Conservation (phyloP, 1,140 invertebrate species). For the Calycopis cecrops region DNA sequence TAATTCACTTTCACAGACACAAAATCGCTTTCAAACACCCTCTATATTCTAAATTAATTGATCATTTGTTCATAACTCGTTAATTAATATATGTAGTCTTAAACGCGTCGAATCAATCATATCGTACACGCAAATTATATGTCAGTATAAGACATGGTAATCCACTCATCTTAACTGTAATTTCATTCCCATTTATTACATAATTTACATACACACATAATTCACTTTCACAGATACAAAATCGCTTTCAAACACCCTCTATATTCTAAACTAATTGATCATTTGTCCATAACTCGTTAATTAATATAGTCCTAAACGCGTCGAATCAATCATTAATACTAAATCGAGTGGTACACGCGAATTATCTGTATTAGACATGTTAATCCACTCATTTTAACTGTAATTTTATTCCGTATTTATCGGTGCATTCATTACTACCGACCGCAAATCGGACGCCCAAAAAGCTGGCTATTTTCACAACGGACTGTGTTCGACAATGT, state of each 20-base stretch:
- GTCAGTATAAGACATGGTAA: constrained; percentile 71
- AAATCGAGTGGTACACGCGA: constrained; percentile 66
- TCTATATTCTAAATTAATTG: no score
- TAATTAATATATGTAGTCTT: constrained; percentile 18
- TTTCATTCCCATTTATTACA: constrained; percentile 63
- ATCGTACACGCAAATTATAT: constrained; percentile 69
- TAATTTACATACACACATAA: no score
- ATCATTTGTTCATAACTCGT: no score
- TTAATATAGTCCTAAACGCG: constrained; percentile 26
- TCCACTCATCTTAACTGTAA: constrained; percentile 74
- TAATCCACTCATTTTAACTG: constrained; percentile 75
- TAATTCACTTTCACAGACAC: no score
- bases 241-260: constrained; percentile 17
- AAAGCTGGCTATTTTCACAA: constrained; percentile 67
- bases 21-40: no score
- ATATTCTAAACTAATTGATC: no score
- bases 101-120: constrained; percentile 52
- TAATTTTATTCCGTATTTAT: constrained; percentile 76
- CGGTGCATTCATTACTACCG: constrained; percentile 71
- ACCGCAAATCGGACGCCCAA: constrained; percentile 71
- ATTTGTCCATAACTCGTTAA: not conserved
- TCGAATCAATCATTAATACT: constrained; percentile 64
- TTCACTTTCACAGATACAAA: constrained; percentile 12
- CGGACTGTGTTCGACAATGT: constrained; percentile 32
- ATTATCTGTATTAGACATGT: constrained; percentile 75